Evolutionary conservation across 2,797 vertebrate genomes (phyloP), one percentile per base, ranked within the genome.

Genomic region (Diceros bicornis): DNA sequence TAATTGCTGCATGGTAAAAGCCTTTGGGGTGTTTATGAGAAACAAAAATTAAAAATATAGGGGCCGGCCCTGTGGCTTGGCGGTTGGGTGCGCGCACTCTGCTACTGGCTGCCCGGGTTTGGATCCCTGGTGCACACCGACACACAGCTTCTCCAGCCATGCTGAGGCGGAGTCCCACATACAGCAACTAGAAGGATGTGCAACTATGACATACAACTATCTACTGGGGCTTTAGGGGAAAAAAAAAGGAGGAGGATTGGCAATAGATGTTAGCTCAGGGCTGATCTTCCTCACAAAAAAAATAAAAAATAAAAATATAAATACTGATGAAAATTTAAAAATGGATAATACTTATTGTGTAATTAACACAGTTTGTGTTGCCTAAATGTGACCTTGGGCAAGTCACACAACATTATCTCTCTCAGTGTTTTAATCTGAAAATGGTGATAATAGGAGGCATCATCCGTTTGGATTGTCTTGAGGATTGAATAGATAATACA

Each of bases 21-120:
- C 3, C 34, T 68, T 78, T 57, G 7, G 27, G 4, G 34, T 89
- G 62, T 37, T 84, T 66, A 74, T 25, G 20, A 74, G 16, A 87
- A 81, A 27, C 82, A 85, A 23, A 78, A 91, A 34, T 50, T 44
- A 44, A 34, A 96, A 89, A n/a, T 61, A 71, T 41, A 68, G 90
- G 41, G 41, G 41, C 41, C 41, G 41, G 41, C 41, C 41, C 41
- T 4, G 41, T 41, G 41, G 41, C 41, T 41, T 41, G 41, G 41
- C 41, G 4, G 41, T 41, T 41, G 41, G 41, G 41, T 41, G 41
- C 4, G 41, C 41, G 4, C 41, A 41, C 41, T 41, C 41, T 4
- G 0, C 41, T 41, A 41, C 41, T 41, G 41, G 41, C 41, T 41
- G 41, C 41, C 41, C 41, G 0, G 41, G 41, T 41, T 41, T 41